Evolutionary conservation across 2,797 vertebrate genomes (phyloP).

Genomic region (Lepidocolaptes lacrymiger): DNA sequence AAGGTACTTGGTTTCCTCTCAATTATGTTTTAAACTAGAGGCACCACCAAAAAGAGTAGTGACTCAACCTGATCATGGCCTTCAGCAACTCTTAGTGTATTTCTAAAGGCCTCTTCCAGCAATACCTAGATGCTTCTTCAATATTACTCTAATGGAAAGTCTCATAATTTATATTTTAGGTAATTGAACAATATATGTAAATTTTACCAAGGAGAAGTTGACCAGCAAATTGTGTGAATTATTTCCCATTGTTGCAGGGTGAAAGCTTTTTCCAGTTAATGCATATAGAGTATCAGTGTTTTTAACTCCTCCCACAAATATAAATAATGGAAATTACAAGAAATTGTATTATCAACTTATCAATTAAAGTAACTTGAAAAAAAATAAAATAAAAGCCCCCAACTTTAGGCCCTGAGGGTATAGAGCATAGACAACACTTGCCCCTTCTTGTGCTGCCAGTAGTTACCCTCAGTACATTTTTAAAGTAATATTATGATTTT

Average conservation of each 20-base stretch:
- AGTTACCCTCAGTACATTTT: background rate
- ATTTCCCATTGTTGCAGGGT: background rate
- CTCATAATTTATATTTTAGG: background rate
- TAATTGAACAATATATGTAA: background rate
- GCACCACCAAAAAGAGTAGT: background rate
- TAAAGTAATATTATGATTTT: background rate
- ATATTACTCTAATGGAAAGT: background rate
- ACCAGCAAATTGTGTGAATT: background rate
- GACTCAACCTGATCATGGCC: background rate
- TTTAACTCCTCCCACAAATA: background rate
- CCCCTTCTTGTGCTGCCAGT: background rate
- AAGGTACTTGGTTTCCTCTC: background rate
- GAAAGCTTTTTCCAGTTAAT: background rate
- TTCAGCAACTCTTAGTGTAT: background rate
- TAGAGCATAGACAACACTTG: background rate
- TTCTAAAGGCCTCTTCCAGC: background rate
- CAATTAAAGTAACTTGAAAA: background rate
- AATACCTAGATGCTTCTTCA: background rate
- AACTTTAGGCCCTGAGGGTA: background rate
- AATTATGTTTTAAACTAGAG: background rate
- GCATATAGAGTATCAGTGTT: background rate
- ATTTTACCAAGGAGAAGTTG: background rate
- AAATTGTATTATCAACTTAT: background rate
- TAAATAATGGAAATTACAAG: background rate
- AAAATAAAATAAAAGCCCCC: background rate